These are phyloP conservation scores for Chloroclystis v-ata DNA, from an alignment of 2,888 invertebrate species.

Conservation along the genomic window DNA sequence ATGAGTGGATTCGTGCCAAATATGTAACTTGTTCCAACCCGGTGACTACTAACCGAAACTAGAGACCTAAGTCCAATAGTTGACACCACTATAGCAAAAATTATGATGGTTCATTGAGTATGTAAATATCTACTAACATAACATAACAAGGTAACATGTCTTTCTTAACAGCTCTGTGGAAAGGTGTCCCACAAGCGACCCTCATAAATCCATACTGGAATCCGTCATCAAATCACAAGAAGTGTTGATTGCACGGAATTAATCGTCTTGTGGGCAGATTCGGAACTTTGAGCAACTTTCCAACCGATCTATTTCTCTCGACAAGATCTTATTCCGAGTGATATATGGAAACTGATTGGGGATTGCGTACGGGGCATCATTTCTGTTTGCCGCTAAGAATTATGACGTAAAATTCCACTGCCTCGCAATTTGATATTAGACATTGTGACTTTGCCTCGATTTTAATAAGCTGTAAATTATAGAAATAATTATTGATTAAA, in stretches of 20 bases:
- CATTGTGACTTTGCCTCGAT: too few species aligned
- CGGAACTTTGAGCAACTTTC: slow-evolving; percentile 10
- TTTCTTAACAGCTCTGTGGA: background rate
- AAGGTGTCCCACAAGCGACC: background rate
- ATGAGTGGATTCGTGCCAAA: too few species aligned
- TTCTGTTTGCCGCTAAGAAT: slow-evolving; percentile 9
- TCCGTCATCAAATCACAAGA: background rate
- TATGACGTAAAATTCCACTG: background rate
- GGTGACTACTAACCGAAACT: too few species aligned
- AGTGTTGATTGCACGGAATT: slow-evolving; percentile 5
- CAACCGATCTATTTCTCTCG: slow-evolving; percentile 13
- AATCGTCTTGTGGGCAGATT: slow-evolving; percentile 11
- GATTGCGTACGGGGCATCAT: background rate
- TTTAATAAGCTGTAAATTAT: too few species aligned
- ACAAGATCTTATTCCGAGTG: slow-evolving; percentile 8
- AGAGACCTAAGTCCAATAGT: too few species aligned
- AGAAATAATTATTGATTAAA: too few species aligned
- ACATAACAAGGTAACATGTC: too few species aligned
- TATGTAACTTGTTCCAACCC: too few species aligned
- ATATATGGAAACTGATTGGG: slow-evolving; percentile 9
- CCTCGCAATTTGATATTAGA: too few species aligned
- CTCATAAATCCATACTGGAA: background rate
- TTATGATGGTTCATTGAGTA: too few species aligned
- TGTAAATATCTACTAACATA: too few species aligned
- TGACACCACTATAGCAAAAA: too few species aligned